These are phyloP conservation scores for Danaus chrysippus DNA, from an alignment of 2,888 invertebrate species.

Conservation along the genomic window DNA sequence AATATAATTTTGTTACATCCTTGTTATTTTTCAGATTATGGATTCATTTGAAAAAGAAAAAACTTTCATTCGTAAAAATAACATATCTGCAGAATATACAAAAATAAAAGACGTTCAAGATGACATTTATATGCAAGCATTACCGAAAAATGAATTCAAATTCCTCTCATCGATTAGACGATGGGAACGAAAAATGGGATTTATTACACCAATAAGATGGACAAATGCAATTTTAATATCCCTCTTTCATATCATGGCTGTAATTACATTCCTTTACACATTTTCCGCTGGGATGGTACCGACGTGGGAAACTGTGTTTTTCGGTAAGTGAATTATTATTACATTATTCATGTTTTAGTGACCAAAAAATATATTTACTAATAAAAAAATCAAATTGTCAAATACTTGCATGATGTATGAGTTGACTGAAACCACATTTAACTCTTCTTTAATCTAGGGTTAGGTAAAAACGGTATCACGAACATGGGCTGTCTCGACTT, in stretches of 20 bases:
- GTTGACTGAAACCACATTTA: too few species aligned
- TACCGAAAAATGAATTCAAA: constrained; percentile 44
- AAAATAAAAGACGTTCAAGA: constrained; percentile 10
- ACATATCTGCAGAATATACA: not conserved
- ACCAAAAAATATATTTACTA: too few species aligned
- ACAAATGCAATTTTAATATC: constrained; percentile 77
- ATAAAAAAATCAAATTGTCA: too few species aligned
- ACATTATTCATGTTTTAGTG: constrained; percentile 29
- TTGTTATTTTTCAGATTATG: constrained; percentile 34
- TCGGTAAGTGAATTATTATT: constrained; percentile 78
- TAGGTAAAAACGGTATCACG: too few species aligned
- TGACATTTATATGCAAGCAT: constrained; percentile 44
- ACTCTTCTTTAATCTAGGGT: too few species aligned
- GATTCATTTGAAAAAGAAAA: constrained; percentile 7
- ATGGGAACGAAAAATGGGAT: constrained; percentile 66
- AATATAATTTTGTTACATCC: not conserved
- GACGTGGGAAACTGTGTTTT: constrained; percentile 72
- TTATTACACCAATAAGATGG: constrained; percentile 82
- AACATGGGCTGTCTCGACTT: too few species aligned
- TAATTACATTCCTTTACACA: constrained; percentile 55
- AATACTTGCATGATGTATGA: too few species aligned
- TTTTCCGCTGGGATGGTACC: constrained; percentile 36
- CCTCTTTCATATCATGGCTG: constrained; percentile 67
- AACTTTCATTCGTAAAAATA: not conserved
- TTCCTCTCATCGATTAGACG: constrained; percentile 46